Conservation (phyloP, 2,888 invertebrate genomes). For the Petrolisthes cinctipes region DNA sequence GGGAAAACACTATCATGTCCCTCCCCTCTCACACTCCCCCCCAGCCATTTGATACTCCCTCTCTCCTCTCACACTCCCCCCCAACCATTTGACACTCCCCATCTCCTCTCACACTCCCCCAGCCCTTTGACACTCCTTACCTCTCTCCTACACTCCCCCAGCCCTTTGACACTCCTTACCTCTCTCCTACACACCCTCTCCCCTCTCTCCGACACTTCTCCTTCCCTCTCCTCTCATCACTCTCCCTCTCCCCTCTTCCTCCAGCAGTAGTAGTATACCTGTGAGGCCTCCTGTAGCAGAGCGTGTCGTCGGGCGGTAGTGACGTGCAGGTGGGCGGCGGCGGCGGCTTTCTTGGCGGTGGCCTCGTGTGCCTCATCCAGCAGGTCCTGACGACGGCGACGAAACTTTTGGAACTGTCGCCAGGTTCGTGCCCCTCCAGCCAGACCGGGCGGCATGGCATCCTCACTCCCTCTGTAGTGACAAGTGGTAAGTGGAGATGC, state of each 20-base stretch:
- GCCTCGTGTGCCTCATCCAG: conserved; percentile 41
- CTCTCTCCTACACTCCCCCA: background rate
- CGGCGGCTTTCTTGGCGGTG: conserved; percentile 29
- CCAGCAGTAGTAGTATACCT: conserved; percentile 14
- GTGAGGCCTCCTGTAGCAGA: conserved; percentile 32
- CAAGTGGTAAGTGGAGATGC: no score
- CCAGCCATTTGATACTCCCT: background rate
- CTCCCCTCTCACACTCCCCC: background rate
- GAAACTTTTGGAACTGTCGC: conserved; percentile 41
- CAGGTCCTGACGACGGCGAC: conserved; percentile 51
- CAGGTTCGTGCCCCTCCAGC: conserved; percentile 44
- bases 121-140: background rate
- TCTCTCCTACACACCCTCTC: background rate
- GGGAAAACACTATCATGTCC: background rate
- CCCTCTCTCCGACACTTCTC: background rate
- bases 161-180: background rate
- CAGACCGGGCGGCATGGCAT: conserved; percentile 43
- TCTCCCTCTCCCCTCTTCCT: background rate
- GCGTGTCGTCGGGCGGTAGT: conserved; percentile 12
- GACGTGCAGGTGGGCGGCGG: conserved; percentile 40
- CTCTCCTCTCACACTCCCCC: background rate
- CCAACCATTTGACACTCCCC: background rate
- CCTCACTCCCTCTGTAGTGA: conserved; percentile 11
- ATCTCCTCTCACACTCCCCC: background rate
- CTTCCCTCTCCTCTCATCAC: background rate